Base-by-base conservation (phyloP, 1,140 invertebrate species). In the Piezodorus guildinii region DNA sequence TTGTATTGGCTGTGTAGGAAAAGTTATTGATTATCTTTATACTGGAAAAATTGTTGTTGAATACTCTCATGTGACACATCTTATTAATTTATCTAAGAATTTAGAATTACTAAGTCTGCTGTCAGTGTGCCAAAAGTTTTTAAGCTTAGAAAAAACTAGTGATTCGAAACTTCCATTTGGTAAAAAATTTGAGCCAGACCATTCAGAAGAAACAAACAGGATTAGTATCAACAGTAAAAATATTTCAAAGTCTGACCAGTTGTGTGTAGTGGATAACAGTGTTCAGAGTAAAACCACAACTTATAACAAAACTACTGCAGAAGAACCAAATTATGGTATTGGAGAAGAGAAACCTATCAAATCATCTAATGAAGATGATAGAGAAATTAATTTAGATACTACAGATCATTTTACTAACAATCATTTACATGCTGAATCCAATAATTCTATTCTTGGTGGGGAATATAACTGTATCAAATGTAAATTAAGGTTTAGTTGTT, bases 21-120 rank as follows among this genome's bases (percentile, higher is more conserved):
- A 62, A 43, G 49, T 61, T 5, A 39, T 65, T 16, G 39, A 62
- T 12, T 65, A 62, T 44, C 12, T 65, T 3, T 65, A 65, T 52
- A 65, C 54, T 21, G 64, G 64, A 16, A 34, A 44, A 49, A 65
- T 65, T 23, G 23, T 52, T 3, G 16, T 46, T 3, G 46, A 44
- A 16, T 16, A 27, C 5, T 2, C 27, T 23, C 64, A 65, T 45
- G 34, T 62, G 4, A 10, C 52, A 1, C 64, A 65, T 62, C 43
- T 65, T 6, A 10, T 65, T 2, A 23, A 51, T 16, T 43, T 65
- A 19, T 51, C 58, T 19, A 27, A 23, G 12, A 52, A 52, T 27
- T 14, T 62, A 17, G 25, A 62, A 62, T 30, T 62, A 27, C 8
- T 51, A 30, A 44, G 25, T 12, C 52, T 62, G 51, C 12, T 17